phyloP scores from a whole-genome alignment of 2,113 vertebrate species.

The Edolisoma coerulescens region DNA sequence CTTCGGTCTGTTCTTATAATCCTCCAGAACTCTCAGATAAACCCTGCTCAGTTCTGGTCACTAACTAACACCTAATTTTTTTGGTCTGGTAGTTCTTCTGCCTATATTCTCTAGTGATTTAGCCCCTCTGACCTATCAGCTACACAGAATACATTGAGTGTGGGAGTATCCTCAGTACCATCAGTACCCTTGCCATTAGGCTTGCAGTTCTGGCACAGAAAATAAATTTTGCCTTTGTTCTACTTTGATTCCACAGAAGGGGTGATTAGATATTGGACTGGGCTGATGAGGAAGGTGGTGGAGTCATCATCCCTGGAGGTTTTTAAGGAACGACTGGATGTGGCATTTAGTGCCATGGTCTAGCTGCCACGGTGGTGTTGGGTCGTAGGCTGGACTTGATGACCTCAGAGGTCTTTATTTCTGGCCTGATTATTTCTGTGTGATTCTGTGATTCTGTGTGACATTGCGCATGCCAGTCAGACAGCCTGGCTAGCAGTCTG shows the following conservation, averaged over 20 bases:
- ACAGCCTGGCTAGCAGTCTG: background rate
- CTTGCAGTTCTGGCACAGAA: background rate
- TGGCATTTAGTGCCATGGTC: background rate
- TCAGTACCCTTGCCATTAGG: background rate
- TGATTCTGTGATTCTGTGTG: background rate
- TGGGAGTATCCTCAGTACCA: background rate
- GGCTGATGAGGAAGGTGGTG: background rate
- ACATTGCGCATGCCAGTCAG: background rate
- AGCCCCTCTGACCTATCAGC: background rate
- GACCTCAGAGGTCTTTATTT: background rate
- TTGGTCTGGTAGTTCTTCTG: background rate
- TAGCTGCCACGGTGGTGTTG: background rate
- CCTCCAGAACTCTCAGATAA: background rate
- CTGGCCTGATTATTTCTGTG: background rate
- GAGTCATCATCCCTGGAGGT: too few relatives aligned
- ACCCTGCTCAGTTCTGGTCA: background rate
- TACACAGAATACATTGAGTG: background rate
- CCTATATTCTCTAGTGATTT: background rate
- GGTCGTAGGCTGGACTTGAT: background rate
- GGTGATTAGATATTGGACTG: background rate
- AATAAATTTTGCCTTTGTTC: background rate
- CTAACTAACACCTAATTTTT: background rate
- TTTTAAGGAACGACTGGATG: background rate
- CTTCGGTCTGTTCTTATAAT: background rate
- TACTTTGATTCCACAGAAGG: background rate